phyloP scores from a whole-genome alignment of 2,888 invertebrate genomes.

The Trachelus troglodyta region DNA sequence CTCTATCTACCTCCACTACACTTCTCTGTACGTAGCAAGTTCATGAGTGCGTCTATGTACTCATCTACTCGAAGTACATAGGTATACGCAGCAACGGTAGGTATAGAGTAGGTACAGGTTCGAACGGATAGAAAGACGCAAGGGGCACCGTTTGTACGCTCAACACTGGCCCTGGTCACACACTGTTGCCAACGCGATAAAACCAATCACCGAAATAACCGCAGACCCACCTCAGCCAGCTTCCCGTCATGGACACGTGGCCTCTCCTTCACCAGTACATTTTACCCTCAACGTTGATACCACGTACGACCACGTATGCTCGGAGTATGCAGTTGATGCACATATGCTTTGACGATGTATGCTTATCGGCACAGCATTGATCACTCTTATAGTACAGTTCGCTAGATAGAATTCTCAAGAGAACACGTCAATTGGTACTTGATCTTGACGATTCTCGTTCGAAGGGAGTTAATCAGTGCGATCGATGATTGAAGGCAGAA shows the following conservation, averaged over 20 bases:
- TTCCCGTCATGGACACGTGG: conserved; percentile 57
- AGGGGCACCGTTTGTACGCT: neutral
- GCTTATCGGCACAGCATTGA: neutral
- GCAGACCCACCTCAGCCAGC: conserved; percentile 57
- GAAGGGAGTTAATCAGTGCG: neutral
- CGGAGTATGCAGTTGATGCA: neutral
- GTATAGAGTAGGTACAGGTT: neutral
- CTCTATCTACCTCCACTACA: neutral
- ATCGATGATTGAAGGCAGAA: too few species aligned
- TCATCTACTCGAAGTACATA: neutral
- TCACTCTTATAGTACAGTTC: neutral
- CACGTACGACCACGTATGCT: neutral
- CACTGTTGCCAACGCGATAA: conserved; percentile 63
- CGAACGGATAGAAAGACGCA: neutral
- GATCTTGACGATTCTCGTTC: neutral
- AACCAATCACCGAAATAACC: conserved; percentile 65
- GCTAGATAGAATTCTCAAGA: too few species aligned
- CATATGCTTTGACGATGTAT: neutral
- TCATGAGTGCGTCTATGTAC: neutral
- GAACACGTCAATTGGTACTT: too few species aligned
- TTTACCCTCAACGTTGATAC: conserved; percentile 26
- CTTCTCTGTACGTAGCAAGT: neutral
- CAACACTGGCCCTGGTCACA: conserved; percentile 44
- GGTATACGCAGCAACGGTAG: neutral
- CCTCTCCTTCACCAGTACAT: conserved; percentile 26